phyloP scores from a whole-genome alignment of 2,797 vertebrate genomes.

The Gadopsis marmoratus region DNA sequence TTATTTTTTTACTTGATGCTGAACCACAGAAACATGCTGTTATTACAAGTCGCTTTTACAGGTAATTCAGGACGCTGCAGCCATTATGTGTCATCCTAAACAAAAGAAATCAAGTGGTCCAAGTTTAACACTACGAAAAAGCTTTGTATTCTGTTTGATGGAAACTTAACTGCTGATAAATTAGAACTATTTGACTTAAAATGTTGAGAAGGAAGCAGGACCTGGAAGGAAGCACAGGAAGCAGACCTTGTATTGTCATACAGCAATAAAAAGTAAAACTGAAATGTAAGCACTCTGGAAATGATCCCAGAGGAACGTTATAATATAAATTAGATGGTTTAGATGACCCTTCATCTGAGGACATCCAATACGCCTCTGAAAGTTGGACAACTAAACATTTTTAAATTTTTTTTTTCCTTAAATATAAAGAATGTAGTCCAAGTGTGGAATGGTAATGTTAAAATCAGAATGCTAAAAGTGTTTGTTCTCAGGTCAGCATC shows the following conservation, averaged over 20 bases:
- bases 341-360: background rate
- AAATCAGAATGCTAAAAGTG: background rate
- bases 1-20: no score
- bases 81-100: no score
- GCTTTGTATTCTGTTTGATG: background rate
- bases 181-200: background rate
- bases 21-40: no score
- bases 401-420: background rate
- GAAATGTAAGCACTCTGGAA: background rate
- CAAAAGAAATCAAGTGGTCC: no score
- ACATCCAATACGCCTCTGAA: background rate
- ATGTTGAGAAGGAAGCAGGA: background rate
- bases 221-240: background rate
- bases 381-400: no score
- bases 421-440: no score
- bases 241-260: background rate
- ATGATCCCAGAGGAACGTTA: background rate
- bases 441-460: background rate
- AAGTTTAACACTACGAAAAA: no score
- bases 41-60: no score
- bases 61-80: no score
- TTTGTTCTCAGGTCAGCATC: constrained; percentile 75
- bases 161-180: background rate
- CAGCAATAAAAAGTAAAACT: background rate
- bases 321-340: background rate